Percentiles rank a stretch among this genome's conserved stretches.
These are phyloP conservation scores for Panagrolaimus sp. DNA, from an alignment of 1,140 invertebrate genomes.

Conservation along the genomic window DNA sequence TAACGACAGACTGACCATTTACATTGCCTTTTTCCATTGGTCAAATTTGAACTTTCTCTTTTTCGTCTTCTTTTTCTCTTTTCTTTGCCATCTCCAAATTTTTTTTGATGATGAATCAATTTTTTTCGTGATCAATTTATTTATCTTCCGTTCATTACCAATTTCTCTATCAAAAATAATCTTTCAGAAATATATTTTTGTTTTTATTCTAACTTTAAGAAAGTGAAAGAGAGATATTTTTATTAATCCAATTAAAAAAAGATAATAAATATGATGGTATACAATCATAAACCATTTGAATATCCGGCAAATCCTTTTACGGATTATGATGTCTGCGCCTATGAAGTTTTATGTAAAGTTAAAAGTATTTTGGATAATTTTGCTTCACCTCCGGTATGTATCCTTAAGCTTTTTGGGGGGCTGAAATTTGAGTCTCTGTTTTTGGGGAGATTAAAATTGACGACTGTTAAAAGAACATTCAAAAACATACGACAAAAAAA, in stretches of 20 bases:
- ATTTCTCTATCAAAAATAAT: background rate
- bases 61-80: too few species aligned
- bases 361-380: background rate
- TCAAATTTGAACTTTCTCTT: too few species aligned
- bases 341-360: slow-evolving; percentile 1
- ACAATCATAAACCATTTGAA: background rate
- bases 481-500: slow-evolving; percentile 1
- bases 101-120: too few species aligned
- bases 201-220: background rate
- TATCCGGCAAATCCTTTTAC: slow-evolving; percentile 15
- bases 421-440: background rate
- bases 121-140: background rate
- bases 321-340: slow-evolving; percentile 8
- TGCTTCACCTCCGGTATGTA: background rate
- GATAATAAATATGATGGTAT: slow-evolving; percentile 1
- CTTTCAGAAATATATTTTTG: background rate
- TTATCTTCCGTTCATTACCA: background rate
- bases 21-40: too few species aligned
- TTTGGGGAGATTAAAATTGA: background rate
- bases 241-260: background rate
- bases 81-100: too few species aligned
- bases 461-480: background rate
- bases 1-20: too few species aligned
- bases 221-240: background rate
- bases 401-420: background rate